Conservation (phyloP, 1,140 invertebrate species). For the Batillaria attramentaria region DNA sequence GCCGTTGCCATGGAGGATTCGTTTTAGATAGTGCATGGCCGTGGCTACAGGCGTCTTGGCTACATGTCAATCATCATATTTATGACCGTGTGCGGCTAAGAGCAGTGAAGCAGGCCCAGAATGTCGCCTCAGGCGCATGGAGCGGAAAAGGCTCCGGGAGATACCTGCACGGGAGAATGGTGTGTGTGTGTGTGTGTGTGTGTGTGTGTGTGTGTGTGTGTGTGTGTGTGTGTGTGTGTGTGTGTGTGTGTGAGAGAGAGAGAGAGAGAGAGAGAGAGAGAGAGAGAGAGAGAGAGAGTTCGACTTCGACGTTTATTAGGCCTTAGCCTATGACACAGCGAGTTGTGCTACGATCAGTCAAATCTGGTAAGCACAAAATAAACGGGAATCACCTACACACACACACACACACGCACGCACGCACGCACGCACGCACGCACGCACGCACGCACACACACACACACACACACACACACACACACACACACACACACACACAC, state of each 20-base stretch:
- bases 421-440: not conserved
- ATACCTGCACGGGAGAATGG: not conserved
- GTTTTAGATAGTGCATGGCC: too few species aligned
- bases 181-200: not conserved
- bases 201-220: not conserved
- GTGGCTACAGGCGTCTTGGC: too few species aligned
- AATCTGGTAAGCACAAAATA: not conserved
- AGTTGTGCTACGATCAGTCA: not conserved
- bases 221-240: not conserved
- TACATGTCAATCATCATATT: too few species aligned
- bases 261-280: not conserved
- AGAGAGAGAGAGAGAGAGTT: not conserved
- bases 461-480: not conserved
- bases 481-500: not conserved
- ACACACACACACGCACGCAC: conserved; percentile 6
- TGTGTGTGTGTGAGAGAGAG: not conserved
- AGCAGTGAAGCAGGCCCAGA: not conserved
- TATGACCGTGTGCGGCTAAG: too few species aligned
- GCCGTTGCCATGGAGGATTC: too few species aligned
- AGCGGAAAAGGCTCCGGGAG: not conserved
- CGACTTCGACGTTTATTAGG: not conserved
- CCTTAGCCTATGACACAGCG: not conserved
- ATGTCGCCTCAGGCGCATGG: not conserved
- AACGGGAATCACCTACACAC: not conserved
- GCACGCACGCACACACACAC: not conserved